Conservation (phyloP, 2,113 vertebrate species). For the Lontra canadensis region DNA sequence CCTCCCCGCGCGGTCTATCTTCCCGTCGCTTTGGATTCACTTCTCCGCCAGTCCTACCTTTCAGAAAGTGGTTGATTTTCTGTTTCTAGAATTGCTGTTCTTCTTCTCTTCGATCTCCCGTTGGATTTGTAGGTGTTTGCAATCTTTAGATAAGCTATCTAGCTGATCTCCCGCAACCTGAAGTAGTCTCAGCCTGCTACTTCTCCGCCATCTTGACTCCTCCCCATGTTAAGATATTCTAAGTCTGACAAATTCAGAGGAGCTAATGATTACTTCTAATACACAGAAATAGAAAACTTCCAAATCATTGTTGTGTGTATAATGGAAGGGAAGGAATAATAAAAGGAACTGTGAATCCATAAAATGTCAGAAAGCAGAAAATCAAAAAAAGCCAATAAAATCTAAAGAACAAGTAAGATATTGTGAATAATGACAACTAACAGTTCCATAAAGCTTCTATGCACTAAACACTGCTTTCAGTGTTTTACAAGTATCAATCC, state of each 20-base stretch:
- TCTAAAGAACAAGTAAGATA: background rate
- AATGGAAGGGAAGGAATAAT: background rate
- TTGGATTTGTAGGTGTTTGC: no score
- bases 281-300: background rate
- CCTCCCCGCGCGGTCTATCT: no score
- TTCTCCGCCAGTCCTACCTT: no score
- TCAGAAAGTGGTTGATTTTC: no score
- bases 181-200: no score
- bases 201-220: no score
- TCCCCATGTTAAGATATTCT: background rate
- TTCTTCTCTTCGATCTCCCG: no score
- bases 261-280: background rate
- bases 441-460: background rate
- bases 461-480: background rate
- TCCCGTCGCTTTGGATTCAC: no score
- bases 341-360: background rate
- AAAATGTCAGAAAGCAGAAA: background rate
- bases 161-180: no score
- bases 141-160: no score
- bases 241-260: background rate
- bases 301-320: background rate
- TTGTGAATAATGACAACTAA: background rate
- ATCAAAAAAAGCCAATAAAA: background rate
- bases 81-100: no score
- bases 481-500: background rate